Percentiles rank a stretch among this genome's conserved stretches.
Conservation (phyloP, 2,888 invertebrate species). For the Drosophila tanythrix region DNA sequence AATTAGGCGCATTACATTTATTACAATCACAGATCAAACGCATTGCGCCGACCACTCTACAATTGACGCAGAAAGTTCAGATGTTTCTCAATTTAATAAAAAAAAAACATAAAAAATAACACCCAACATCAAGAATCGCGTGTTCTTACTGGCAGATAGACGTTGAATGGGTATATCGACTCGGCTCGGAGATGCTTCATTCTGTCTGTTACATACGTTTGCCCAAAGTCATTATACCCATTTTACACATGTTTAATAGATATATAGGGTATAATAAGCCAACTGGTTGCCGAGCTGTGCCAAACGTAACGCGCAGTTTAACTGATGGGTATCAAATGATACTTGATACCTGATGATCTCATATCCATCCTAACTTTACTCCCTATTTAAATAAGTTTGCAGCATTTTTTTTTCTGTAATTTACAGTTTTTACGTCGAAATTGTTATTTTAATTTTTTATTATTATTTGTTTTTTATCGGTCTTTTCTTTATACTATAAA, state of each 20-base stretch:
- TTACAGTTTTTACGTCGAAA: not conserved
- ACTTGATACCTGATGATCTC: not conserved
- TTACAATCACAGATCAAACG: conserved; percentile 32
- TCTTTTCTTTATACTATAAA: conserved; percentile 23
- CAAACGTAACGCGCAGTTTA: conserved; percentile 7
- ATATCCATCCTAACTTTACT: not conserved
- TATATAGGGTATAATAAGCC: not conserved
- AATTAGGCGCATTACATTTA: conserved; percentile 13
- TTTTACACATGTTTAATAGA: not conserved
- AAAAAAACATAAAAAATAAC: not conserved
- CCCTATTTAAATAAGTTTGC: not conserved
- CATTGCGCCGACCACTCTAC: conserved; percentile 10
- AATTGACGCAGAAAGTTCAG: conserved; percentile 37
- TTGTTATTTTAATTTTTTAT: conserved; percentile 4
- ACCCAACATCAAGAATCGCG: not conserved
- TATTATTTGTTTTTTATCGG: conserved; percentile 1
- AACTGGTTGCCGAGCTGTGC: not conserved
- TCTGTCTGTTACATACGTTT: not conserved
- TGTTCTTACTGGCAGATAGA: not conserved
- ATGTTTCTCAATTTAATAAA: conserved; percentile 1
- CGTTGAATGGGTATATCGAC: not conserved
- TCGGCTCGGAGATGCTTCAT: not conserved
- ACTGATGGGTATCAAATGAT: not conserved
- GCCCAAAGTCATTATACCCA: not conserved
- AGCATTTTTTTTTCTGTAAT: not conserved